Base-by-base conservation (phyloP, 2,888 invertebrate species). In the Cacoxenus indagator region DNA sequence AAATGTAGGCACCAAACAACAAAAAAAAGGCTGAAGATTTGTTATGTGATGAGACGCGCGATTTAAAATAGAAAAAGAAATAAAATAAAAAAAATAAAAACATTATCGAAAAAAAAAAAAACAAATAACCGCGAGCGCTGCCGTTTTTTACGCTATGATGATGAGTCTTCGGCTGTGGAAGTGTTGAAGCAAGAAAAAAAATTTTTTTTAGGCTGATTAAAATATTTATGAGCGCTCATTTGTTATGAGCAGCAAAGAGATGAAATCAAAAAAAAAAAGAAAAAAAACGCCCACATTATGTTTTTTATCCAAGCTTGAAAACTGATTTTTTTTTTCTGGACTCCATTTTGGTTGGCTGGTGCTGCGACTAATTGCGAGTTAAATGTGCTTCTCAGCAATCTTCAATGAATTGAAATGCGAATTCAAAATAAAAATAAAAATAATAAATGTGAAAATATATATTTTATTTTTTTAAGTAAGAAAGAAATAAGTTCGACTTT, bases 281-380 rank as follows among this genome's bases (percentile, higher is more conserved):
- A 48, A 9, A 48, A 48, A 17, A 48, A 48, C 48, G 48, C 48
- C 48, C 48, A 48, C 48, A 17, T 48, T 48, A 17, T 17, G 4
- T n/a, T 48, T n/a, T 6, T 48, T n/a, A 48, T n/a, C 48, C n/a
- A n/a, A 1, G 48, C 17, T 48, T 48, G 11, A 3, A 11, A n/a
- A 17, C 48, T 48, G 1, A 17, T 65, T 66, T n/a, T n/a, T n/a
- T n/a, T n/a, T n/a, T n/a, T 27, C 45, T 8, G 24, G 31, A 48
- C 54, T 70, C 11, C 19, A 45, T 61, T 70, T 61, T 59, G 31
- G 45, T 45, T 67, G 31, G 59, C 64, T 46, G 46, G 8, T 46
- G 5, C 6, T 31, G 31, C 31, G 46, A 4, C 46, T 46, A 48
- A n/a, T 48, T n/a, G 48, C 5, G 17, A 4, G 48, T 19, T n/a